Percentiles rank a stretch among this genome's conserved stretches.
Conservation (phyloP, 1,140 invertebrate species). For the Philopotamus ludificatus region DNA sequence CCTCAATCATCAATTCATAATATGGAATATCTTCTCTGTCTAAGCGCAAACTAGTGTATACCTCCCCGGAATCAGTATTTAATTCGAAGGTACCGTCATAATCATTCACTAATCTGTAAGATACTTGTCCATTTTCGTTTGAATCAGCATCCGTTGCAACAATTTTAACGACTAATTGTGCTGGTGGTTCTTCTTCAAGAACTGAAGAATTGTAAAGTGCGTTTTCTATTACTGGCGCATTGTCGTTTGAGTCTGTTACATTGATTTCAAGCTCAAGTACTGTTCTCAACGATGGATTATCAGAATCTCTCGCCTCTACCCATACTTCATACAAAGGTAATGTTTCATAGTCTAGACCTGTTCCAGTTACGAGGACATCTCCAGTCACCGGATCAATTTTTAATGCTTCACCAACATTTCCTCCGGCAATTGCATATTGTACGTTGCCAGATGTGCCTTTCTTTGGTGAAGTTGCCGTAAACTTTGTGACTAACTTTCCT, state of each 20-base stretch:
- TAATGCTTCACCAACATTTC: slow-evolving; percentile 84
- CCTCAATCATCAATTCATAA: slow-evolving; percentile 84
- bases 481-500: slow-evolving; percentile 69
- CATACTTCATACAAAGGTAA: slow-evolving; percentile 83
- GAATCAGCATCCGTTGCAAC: slow-evolving; percentile 84
- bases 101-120: slow-evolving; percentile 74
- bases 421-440: slow-evolving; percentile 84
- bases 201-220: slow-evolving; percentile 81
- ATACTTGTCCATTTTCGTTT: slow-evolving; percentile 80
- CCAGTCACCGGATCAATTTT: slow-evolving; percentile 77
- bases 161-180: slow-evolving; percentile 73
- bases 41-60: slow-evolving; percentile 79
- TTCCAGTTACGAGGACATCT: slow-evolving; percentile 72
- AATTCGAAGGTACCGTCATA: slow-evolving; percentile 79
- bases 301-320: slow-evolving; percentile 87
- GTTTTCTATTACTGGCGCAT: slow-evolving; percentile 78
- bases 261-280: slow-evolving; percentile 77
- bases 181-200: slow-evolving; percentile 81
- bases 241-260: slow-evolving; percentile 90
- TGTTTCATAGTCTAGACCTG: slow-evolving; percentile 86
- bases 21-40: slow-evolving; percentile 84
- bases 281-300: slow-evolving; percentile 74
- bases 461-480: slow-evolving; percentile 73
- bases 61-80: slow-evolving; percentile 77
- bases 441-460: slow-evolving; percentile 65